Conservation (phyloP, 2,113 vertebrate genomes). For the Ochotona princeps region DNA sequence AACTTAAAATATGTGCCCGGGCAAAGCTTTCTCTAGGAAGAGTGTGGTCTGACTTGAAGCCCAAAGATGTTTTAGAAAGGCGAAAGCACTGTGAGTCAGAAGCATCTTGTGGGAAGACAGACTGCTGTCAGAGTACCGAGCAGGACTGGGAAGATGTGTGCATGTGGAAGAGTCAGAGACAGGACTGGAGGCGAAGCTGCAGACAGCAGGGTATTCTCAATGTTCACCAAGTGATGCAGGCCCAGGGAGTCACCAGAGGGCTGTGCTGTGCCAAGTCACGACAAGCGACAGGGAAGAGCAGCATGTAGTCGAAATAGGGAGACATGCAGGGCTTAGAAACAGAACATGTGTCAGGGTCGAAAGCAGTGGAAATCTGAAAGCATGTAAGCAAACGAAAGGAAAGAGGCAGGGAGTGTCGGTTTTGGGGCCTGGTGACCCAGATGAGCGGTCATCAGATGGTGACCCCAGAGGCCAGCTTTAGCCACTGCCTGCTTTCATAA, state of each 20-base stretch:
- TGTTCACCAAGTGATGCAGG: neutral
- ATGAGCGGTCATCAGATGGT: neutral
- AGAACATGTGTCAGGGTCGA: neutral
- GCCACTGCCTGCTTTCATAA: neutral
- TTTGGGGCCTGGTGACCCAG: neutral
- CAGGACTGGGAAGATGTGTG: neutral
- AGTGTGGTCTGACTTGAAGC: neutral
- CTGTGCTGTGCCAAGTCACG: neutral
- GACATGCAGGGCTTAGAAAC: neutral
- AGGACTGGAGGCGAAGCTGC: neutral
- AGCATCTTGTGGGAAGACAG: neutral
- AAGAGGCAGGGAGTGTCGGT: neutral
- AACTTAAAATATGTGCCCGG: neutral
- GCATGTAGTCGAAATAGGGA: neutral
- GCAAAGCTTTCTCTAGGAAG: neutral
- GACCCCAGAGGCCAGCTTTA: neutral
- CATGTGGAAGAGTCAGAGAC: neutral
- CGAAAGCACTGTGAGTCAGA: neutral
- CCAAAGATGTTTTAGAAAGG: neutral
- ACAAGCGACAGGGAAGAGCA: neutral
- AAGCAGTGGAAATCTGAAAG: conserved; percentile 22
- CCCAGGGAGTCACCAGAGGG: neutral
- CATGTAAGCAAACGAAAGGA: neutral
- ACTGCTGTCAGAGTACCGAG: neutral
- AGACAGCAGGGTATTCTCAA: neutral